Percentiles rank a stretch among this genome's conserved stretches.
These are phyloP conservation scores for Agelastica alni DNA, from an alignment of 2,888 invertebrate genomes.

Conservation along the genomic window DNA sequence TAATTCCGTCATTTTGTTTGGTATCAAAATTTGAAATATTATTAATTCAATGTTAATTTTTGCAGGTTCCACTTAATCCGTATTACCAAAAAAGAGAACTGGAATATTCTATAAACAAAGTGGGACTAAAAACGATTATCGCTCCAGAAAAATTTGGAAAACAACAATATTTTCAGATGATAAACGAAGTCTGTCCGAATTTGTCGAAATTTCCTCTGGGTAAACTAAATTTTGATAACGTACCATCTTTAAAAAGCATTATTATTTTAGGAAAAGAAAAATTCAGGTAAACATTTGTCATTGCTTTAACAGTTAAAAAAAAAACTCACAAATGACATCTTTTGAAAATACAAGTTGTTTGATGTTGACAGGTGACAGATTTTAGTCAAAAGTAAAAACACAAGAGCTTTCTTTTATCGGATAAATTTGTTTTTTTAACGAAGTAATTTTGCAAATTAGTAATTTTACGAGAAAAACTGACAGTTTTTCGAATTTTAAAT, in stretches of 20 bases:
- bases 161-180: slow-evolving; percentile 69
- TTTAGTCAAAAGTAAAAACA: too few species aligned
- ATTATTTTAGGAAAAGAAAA: slow-evolving; percentile 63
- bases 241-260: slow-evolving; percentile 61
- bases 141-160: slow-evolving; percentile 65
- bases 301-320: neutral
- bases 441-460: too few species aligned
- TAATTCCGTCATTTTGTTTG: too few species aligned
- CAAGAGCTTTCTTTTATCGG: too few species aligned
- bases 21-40: too few species aligned
- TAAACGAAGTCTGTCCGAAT: slow-evolving; percentile 65
- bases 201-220: slow-evolving; percentile 59
- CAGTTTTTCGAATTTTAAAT: too few species aligned
- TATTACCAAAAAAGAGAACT: slow-evolving; percentile 72
- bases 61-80: slow-evolving; percentile 80
- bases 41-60: too few species aligned
- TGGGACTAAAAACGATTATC: slow-evolving; percentile 69
- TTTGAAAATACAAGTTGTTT: too few species aligned
- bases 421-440: too few species aligned
- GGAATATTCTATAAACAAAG: slow-evolving; percentile 74
- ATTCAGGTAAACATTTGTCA: slow-evolving; percentile 58
- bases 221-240: slow-evolving; percentile 55
- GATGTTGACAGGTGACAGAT: too few species aligned
- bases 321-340: too few species aligned
- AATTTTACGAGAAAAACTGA: too few species aligned